Base-by-base conservation (phyloP, 2,797 vertebrate genomes). In the Sebastes paucispinis region DNA sequence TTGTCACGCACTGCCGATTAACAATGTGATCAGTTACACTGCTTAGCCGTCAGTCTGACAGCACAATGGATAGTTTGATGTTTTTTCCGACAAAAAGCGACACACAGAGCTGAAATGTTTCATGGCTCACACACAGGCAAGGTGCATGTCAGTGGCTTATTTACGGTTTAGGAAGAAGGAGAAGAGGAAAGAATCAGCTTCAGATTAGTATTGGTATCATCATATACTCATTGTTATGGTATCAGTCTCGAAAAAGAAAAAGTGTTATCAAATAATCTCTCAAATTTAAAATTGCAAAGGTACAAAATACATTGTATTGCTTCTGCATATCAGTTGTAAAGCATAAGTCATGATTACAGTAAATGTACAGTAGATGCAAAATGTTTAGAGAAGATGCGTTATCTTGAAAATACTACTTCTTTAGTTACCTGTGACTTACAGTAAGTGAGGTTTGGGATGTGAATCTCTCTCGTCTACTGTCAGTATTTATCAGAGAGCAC, bases 401-500 rank as follows among this genome's bases (percentile, higher is more conserved):
- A 65, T 29, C 1, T 0, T 55, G 11, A 39, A 79, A 69, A 73
- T 57, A 57, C n/a, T 59, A 20, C 32, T 25, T 64, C 39, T 75
- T 80, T 22, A 73, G 25, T 58, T 36, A 50, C 59, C 52, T 72
- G 39, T 70, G 65, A 70, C 31, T 79, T 24, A 81, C 16, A 82
- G 74, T 77, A 75, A 75, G 47, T 67, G 8, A 65, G 65, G 54
- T 50, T 63, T n/a, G 6, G 14, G 50, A 57, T 58, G 59, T 25
- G 54, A 72, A 68, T 80, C 47, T 64, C 55, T 64, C 55, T 64
- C n/a, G 43, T 71, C 58, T 36, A 31, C 72, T 77, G 67, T 80
- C 71, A 73, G 69, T 58, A 66, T 77, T 57, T 67, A 59, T 39
- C 55, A 73, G 67, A 71, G 81, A 85, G 79, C 73, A 66, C 1